Evolutionary conservation across 2,888 invertebrate genomes (phyloP).

Genomic region (Tanypteryx hageni): DNA sequence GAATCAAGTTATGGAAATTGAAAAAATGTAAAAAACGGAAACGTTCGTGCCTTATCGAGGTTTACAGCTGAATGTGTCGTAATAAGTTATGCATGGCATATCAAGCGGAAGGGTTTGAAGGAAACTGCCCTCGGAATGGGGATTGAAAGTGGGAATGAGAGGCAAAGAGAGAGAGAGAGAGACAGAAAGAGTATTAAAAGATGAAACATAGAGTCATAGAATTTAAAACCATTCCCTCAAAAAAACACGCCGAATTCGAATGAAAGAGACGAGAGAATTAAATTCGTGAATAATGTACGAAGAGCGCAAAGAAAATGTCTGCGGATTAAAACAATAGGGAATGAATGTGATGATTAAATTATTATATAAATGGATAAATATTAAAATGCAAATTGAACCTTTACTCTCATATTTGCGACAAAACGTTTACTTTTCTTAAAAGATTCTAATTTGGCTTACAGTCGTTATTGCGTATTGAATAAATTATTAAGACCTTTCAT

Average conservation of each 20-base stretch:
- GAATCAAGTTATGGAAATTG: conserved; percentile 5
- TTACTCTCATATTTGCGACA: too few species aligned
- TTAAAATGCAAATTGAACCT: too few species aligned
- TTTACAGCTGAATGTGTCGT: conserved; percentile 51
- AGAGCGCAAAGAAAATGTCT: not conserved
- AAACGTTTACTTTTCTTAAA: too few species aligned
- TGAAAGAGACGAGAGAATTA: not conserved
- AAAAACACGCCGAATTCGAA: not conserved
- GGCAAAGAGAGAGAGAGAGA: not conserved
- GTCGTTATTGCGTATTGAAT: too few species aligned
- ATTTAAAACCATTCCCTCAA: not conserved
- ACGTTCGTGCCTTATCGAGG: conserved; percentile 26
- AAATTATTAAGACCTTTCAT: too few species aligned
- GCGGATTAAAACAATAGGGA: not conserved
- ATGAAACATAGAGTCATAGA: not conserved
- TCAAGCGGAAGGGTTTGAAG: conserved; percentile 9
- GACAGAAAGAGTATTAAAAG: not conserved
- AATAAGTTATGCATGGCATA: conserved; percentile 33
- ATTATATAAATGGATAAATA: too few species aligned
- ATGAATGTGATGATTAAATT: too few species aligned
- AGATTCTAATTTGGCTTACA: too few species aligned
- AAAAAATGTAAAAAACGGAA: conserved; percentile 29
- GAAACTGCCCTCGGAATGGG: not conserved
- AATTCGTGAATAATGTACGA: not conserved
- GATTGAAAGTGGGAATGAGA: not conserved